Percentiles rank a stretch among this genome's conserved stretches.
Conservation (phyloP, 92 coral and sea anemone species). For the Phenganax marumi region DNA sequence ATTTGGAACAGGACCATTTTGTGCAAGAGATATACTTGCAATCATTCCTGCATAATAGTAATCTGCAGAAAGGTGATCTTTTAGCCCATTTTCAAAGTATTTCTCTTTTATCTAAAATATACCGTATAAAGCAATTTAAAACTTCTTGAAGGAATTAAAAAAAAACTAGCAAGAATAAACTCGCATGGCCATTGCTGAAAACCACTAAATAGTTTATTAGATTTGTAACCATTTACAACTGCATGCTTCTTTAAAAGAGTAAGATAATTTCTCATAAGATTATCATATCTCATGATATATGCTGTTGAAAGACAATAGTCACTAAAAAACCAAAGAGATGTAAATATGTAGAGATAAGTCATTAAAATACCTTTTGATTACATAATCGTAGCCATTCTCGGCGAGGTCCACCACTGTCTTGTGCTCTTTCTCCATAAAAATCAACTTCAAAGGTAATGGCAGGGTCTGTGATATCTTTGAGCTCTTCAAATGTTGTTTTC, state of each 20-base stretch:
- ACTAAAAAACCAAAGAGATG: too few species aligned
- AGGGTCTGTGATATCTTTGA: constrained; percentile 17
- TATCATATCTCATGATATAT: too few species aligned
- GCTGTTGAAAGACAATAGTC: too few species aligned
- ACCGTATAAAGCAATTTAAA: too few species aligned
- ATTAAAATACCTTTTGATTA: constrained; percentile 40
- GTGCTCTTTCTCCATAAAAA: constrained; percentile 56
- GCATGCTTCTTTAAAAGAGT: too few species aligned
- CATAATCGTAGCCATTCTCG: constrained; percentile 58
- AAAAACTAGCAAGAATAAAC: too few species aligned
- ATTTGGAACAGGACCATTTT: constrained; percentile 53
- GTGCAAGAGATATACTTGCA: constrained; percentile 54
- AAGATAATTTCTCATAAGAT: too few species aligned
- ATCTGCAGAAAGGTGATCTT: constrained; percentile 56
- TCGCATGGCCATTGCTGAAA: too few species aligned
- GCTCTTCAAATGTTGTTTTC: constrained; percentile 27
- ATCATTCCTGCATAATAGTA: constrained; percentile 50
- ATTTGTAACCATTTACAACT: too few species aligned
- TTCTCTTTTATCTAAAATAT: constrained; percentile 27
- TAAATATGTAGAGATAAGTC: not conserved
- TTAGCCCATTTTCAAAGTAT: constrained; percentile 41
- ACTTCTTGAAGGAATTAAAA: too few species aligned
- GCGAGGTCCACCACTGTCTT: constrained; percentile 59
- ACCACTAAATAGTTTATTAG: too few species aligned
- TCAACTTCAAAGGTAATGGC: constrained; percentile 55